Conservation (phyloP, 2,797 vertebrate genomes). For the Halcyon leucocephala region DNA sequence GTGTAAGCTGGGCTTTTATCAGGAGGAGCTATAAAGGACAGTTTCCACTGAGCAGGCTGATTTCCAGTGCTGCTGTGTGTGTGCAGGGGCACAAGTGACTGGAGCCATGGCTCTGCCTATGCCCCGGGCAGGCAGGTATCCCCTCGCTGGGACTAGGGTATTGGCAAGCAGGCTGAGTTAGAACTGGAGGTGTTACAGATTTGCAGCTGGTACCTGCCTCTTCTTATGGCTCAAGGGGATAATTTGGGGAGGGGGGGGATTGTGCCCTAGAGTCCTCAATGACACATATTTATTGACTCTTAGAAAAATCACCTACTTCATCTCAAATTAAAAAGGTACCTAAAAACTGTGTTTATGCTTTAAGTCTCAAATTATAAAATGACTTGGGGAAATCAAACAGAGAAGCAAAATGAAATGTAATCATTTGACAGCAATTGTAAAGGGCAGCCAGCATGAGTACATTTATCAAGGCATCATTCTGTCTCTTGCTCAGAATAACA, state of each 20-base stretch:
- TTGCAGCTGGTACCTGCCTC: background rate
- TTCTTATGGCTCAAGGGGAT: background rate
- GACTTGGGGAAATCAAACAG: constrained; percentile 21
- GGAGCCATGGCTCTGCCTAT: rapidly evolving
- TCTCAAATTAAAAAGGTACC: constrained; percentile 1
- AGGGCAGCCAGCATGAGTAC: background rate
- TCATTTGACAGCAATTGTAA: background rate
- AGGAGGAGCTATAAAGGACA: background rate
- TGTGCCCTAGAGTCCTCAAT: background rate
- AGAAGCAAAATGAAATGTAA: background rate
- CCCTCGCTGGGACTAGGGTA: rapidly evolving
- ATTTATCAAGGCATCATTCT: background rate
- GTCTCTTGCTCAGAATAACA: background rate
- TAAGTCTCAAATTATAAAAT: constrained; percentile 25
- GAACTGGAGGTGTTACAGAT: background rate
- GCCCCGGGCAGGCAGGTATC: background rate
- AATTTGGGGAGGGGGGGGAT: background rate
- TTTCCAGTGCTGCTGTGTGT: background rate
- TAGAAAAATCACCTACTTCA: constrained; percentile 49
- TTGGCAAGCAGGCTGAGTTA: background rate
- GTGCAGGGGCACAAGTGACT: background rate
- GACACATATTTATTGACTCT: background rate
- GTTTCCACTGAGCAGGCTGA: background rate
- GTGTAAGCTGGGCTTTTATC: background rate
- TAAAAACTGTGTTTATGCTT: background rate